Base-by-base conservation (phyloP, 2,888 invertebrate species). In the Drosophila dives region DNA sequence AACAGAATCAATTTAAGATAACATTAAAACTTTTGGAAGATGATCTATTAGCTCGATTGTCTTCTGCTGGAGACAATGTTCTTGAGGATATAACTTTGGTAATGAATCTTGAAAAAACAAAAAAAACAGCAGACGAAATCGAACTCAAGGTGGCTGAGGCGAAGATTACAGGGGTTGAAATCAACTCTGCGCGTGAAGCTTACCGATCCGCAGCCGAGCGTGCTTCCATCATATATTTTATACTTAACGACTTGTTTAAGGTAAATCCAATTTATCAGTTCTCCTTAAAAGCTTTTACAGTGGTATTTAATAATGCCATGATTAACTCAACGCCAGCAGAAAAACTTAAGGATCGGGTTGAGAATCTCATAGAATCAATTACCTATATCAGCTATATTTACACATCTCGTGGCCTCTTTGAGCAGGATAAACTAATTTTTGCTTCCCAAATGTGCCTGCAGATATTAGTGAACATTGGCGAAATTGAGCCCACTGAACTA, bases 191-290 rank as follows among this genome's bases (percentile, higher is more conserved):
- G 6, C 48, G 48, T 26, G 48, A 48, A 15, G 48, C 48, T 26
- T 48, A 48, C 48, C 12, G 48, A 26, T 23, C 23, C 3, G 48
- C 26, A 15, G 48, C 48, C 48, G 48, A 26, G 23, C 48, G 48
- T 48, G 48, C 48, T 15, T 48, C 48, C 3, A 48, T 48, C 15
- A 48, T 48, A 48, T 48, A 99, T 93, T 99, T 99, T 92, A 97
- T 98, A 73, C 94, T 99, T 71, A 98, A 98, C 91, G 98, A 99
- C 89, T 93, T 99, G 58, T 95, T 96, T 93, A 97, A 97, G 93
- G 98, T 99, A 86, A 98, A 98, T 93, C 97, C 97, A 51, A 97
- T 99, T 91, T 99, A 99, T 93, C 98, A 98, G 92, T 99, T 99
- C 93, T 98, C 48, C 26, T 23, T 48, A 23, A 48, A 48, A 48